Base-by-base conservation (phyloP, 2,113 vertebrate genomes). In the Antechinus flavipes region DNA sequence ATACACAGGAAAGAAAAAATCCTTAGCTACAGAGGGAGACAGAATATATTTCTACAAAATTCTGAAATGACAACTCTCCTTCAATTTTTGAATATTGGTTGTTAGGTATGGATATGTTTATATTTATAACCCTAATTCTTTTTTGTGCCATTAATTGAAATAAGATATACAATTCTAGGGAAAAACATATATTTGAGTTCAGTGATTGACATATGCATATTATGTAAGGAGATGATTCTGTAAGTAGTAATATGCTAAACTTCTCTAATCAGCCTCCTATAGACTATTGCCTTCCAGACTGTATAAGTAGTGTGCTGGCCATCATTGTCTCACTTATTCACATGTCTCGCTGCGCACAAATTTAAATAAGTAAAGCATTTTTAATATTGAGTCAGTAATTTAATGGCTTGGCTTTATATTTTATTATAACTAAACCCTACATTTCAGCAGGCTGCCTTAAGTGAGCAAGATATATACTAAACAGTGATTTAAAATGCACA, bases 171-270 rank as follows among this genome's bases (percentile, higher is more conserved):
- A 96, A 95, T 84, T 84, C 68, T 42, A 76, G n/a, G 68, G 68
- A 96, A 95, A 98, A 98, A 93, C 95, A 97, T 96, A 54, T 92
- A 93, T 93, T 97, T 97, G 97, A 97, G 98, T 97, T 98, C 97
- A 98, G 0, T 97, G 93, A 96, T 0, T 94, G 84, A 90, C 68
- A 1, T 50, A 1, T 91, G 93, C 95, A 97, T 96, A 93, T 98
- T 97, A 97, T 94, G n/a, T 90, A 91, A 97, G 10, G 19, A 95
- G 95, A 97, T 96, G 91, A 94, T 97, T 98, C 98, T 97, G 98
- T 96, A 58, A 94, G 94, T 97, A 35, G 84, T 94, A 84, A 97
- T 84, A 95, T 58, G 90, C 95, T 98, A 96, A 97, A 97, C 90
- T 97, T 98, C 97, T 97, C 96, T 97, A 92, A 94, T 98, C 93